Evolutionary conservation across 2,113 vertebrate species (phyloP).

Genomic region (Syngnathoides biaculeatus): DNA sequence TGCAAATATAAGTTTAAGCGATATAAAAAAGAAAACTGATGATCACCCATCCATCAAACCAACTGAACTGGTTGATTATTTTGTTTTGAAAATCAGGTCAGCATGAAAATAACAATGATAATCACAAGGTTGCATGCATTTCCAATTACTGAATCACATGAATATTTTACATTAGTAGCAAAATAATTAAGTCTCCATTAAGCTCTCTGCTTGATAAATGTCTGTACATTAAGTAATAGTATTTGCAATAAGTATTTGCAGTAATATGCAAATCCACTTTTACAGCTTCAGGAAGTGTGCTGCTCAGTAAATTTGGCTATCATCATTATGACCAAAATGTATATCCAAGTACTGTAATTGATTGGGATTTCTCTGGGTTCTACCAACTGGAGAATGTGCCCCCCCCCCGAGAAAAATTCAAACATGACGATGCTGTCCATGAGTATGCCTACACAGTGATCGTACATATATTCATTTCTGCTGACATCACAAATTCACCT

Average conservation of each 20-base stretch:
- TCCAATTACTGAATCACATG: background rate
- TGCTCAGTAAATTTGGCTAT: background rate
- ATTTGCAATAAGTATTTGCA: background rate
- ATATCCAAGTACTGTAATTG: background rate
- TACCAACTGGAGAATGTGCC: background rate
- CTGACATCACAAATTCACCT: slow-evolving; percentile 52
- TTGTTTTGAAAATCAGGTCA: background rate
- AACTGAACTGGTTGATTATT: background rate
- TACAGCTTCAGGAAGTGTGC: background rate
- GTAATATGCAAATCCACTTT: background rate
- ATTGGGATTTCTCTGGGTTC: background rate
- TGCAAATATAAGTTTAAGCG: background rate
- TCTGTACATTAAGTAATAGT: slow-evolving; percentile 15
- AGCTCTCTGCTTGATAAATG: slow-evolving; percentile 22
- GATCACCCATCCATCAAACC: background rate
- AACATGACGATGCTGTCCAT: background rate
- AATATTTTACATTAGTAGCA: background rate
- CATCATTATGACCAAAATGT: background rate
- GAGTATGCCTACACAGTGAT: background rate
- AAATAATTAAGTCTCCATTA: background rate
- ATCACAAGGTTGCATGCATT: background rate
- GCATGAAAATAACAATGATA: background rate
- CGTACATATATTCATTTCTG: slow-evolving; percentile 16
- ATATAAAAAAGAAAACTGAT: background rate
- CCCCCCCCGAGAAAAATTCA: background rate